Conservation (phyloP, 2,113 vertebrate species). For the Corythornis vintsioides region DNA sequence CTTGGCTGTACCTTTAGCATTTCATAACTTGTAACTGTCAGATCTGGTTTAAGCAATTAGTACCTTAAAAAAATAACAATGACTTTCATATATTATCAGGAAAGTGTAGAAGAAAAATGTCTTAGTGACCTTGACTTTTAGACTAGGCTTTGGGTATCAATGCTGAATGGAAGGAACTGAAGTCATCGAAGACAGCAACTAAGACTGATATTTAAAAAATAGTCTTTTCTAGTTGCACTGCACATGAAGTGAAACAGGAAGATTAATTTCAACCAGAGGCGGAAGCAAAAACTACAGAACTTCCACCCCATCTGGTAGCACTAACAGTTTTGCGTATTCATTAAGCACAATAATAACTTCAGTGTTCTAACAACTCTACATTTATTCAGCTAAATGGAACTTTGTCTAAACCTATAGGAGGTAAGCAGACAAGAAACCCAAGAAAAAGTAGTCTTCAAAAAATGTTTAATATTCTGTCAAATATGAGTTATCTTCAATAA, state of each 20-base stretch:
- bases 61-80: background rate
- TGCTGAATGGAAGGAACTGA: background rate
- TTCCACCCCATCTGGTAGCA: conserved; percentile 46
- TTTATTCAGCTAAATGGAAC: background rate
- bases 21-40: background rate
- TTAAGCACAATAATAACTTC: background rate
- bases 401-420: background rate
- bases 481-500: conserved; percentile 11
- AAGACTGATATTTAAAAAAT: background rate
- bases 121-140: background rate
- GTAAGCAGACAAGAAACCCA: conserved; percentile 2
- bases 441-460: conserved; percentile 8
- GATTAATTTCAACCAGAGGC: conserved; percentile 14
- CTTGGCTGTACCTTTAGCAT: background rate
- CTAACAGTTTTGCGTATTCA: background rate
- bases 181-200: background rate
- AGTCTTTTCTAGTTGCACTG: background rate
- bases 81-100: background rate
- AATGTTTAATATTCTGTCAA: conserved; percentile 57
- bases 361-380: background rate
- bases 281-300: conserved; percentile 1
- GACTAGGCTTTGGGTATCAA: background rate
- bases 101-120: background rate
- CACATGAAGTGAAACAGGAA: background rate
- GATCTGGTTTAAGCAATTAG: background rate